Evolutionary conservation across 2,888 invertebrate genomes (phyloP).

Genomic region (Anaspis maculata): DNA sequence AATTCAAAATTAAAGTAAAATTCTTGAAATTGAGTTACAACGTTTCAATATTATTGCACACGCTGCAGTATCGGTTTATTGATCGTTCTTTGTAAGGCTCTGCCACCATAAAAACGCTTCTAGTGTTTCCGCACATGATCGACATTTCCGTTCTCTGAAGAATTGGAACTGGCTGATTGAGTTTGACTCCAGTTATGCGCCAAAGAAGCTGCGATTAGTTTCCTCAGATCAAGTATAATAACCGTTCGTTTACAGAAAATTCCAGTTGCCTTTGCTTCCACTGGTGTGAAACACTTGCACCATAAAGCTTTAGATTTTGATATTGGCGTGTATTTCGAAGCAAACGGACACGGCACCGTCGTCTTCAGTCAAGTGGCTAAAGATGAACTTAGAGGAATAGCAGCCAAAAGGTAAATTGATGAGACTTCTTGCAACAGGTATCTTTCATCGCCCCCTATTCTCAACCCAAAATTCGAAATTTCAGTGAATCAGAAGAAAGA

Average conservation of each 20-base stretch:
- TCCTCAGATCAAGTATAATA: no score
- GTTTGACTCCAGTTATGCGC: no score
- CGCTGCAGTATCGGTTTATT: no score
- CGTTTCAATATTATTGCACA: no score
- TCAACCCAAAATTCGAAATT: neutral
- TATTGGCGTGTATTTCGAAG: conserved; percentile 97
- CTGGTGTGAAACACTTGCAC: conserved; percentile 96
- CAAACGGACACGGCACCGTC: conserved; percentile 97
- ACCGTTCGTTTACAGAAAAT: conserved; percentile 75
- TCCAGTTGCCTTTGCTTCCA: conserved; percentile 84
- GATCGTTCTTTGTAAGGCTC: no score
- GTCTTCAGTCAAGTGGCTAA: conserved; percentile 69
- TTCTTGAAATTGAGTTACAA: no score
- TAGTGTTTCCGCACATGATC: no score
- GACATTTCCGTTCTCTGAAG: no score
- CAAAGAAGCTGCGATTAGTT: no score
- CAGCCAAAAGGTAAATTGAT: conserved; percentile 40
- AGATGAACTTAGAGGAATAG: conserved; percentile 47
- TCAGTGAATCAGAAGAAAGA: conserved; percentile 28
- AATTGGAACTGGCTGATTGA: no score
- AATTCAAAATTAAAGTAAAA: neutral
- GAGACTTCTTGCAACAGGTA: no score
- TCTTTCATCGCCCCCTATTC: conserved; percentile 2
- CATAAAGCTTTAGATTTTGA: conserved; percentile 85
- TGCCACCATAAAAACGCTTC: no score